Conservation (phyloP, 2,113 vertebrate species). For the Panthera uncia region DNA sequence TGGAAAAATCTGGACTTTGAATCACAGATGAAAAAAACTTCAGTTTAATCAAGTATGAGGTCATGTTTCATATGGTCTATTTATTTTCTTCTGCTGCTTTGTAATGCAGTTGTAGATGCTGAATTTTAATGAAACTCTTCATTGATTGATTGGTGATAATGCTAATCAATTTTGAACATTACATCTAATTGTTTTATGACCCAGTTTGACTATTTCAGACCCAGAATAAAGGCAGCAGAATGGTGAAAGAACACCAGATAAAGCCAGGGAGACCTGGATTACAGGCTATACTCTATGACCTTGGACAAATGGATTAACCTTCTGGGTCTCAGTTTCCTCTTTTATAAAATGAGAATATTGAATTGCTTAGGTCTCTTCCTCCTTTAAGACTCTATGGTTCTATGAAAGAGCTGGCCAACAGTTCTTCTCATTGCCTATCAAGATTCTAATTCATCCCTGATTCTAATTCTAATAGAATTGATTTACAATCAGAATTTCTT, state of each 20-base stretch:
- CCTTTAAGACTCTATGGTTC: constrained; percentile 9
- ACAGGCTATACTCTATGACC: not conserved
- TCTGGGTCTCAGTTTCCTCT: not conserved
- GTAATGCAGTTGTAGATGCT: not conserved
- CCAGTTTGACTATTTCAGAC: not conserved
- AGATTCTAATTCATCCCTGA: not conserved
- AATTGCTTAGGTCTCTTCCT: not conserved
- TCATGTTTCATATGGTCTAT: not conserved
- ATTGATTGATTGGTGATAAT: not conserved
- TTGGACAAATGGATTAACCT: not conserved
- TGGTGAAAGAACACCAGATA: not conserved
- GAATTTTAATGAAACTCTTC: not conserved
- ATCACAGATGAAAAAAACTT: not conserved
- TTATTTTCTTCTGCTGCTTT: constrained; percentile 48
- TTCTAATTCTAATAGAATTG: constrained; percentile 9
- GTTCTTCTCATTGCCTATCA: not conserved
- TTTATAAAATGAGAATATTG: not conserved
- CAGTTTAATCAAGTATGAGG: not conserved
- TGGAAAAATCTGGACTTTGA: constrained; percentile 9
- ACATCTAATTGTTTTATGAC: not conserved
- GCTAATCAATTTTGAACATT: not conserved
- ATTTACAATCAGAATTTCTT: constrained; percentile 6
- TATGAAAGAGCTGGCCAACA: not conserved
- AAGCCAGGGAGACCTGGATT: not conserved
- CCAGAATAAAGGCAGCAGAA: not conserved